A percentile compares a stretch with the other conserved stretches of the same genome.
Evolutionary conservation across 2,797 vertebrate species (phyloP).

Genomic region (Lophura swinhoii): DNA sequence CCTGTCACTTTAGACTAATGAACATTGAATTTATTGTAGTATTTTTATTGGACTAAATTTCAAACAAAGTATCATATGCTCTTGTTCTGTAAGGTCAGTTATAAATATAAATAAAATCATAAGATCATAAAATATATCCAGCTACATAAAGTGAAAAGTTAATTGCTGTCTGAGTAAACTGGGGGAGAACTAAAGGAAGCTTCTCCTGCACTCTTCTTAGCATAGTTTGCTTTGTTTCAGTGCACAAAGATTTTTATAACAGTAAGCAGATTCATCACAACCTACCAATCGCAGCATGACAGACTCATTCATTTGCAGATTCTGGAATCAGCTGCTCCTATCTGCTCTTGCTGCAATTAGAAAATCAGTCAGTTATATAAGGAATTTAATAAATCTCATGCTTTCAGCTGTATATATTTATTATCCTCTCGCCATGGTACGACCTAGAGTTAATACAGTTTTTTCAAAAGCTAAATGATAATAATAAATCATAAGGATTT

Average conservation of each 20-base stretch:
- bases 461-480: background rate
- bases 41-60: background rate
- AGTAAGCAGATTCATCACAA: background rate
- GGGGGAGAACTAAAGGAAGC: background rate
- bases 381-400: conserved; percentile 3
- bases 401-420: conserved; percentile 2
- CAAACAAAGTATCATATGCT: background rate
- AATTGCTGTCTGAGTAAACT: background rate
- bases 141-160: background rate
- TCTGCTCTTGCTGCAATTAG: conserved; percentile 24
- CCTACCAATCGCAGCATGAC: background rate
- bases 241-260: background rate
- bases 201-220: background rate
- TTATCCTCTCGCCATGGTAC: background rate
- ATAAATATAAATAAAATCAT: background rate
- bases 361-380: conserved; percentile 15
- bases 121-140: background rate
- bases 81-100: background rate
- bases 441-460: background rate
- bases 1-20: background rate
- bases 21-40: background rate
- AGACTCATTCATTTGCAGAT: conserved; percentile 25
- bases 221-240: background rate
- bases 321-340: conserved; percentile 8
- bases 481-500: background rate